Evolutionary conservation across 2,888 invertebrate species (phyloP), one percentile per base, ranked within the genome.

Genomic region (Nemoura dubitans): DNA sequence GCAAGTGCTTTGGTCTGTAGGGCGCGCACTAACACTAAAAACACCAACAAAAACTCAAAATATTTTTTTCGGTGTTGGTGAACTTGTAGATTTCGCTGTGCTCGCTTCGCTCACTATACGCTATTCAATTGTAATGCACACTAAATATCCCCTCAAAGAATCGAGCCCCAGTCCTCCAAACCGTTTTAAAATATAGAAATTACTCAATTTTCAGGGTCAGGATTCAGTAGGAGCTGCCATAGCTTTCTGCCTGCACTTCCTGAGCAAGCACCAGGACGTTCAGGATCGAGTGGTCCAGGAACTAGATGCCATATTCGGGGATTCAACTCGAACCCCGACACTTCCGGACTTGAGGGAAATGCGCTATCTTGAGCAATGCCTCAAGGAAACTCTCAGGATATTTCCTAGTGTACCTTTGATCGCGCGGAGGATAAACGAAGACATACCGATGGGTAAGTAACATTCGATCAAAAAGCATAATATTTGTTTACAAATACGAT

Each of bases 171-270:
- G 5, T 10, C 36, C 3, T 3, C 36, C 36, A 10, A 36, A 3
- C 36, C 3, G 10, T 36, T 36, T 10, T 36, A 36, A 36, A 36
- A 10, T 36, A 36, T 36, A 36, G 36, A 59, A 59, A 59, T 21
- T 59, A 7, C 59, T 21, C 21, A 59, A 59, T n/a, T 21, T 25
- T 36, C 87, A 92, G 92, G 94, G 94, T 0, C 94, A 94, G 89
- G 94, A 94, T 89, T 94, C 94, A 0, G 94, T 94, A 0, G 93
- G 93, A 0, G 92, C 94, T 0, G 93, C 93, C 0, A 90, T 93
- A 0, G 93, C 94, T 0, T 93, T 94, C 88, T 92, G 93, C n/a
- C 90, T 94, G 26, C 93, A 93, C 88, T 90, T 92, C 83, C 89
- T 94, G 0, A 94, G 94, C 0, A 93, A 93, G 89, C 91, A 94